These are phyloP conservation scores for Kryptolebias marmoratus DNA, from an alignment of 2,113 vertebrate species.

Conservation along the genomic window DNA sequence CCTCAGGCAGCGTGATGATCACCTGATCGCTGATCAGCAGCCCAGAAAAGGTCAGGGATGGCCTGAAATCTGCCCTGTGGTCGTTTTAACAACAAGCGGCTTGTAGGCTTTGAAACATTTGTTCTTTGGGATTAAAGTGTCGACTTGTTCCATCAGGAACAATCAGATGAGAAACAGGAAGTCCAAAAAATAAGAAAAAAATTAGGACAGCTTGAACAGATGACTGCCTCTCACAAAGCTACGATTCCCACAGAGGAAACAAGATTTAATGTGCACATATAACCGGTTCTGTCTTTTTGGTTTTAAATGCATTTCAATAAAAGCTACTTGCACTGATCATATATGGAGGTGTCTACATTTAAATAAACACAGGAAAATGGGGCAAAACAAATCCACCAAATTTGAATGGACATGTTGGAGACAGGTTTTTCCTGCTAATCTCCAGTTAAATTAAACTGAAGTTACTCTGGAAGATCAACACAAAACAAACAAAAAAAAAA, in stretches of 20 bases:
- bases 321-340: not conserved
- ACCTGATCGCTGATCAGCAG: constrained; percentile 20
- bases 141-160: not conserved
- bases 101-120: constrained; percentile 1
- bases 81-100: not conserved
- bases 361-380: not conserved
- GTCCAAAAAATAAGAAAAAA: constrained; percentile 10
- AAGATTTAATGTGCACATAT: not conserved
- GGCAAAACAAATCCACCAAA: not conserved
- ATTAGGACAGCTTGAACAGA: constrained; percentile 13
- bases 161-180: not conserved
- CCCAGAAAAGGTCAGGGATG: not conserved
- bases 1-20: not conserved
- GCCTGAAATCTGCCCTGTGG: not conserved
- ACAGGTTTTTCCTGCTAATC: not conserved
- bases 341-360: not conserved
- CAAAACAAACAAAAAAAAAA: no score
- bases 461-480: no score
- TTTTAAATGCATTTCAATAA: no score
- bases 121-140: not conserved
- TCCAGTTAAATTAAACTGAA: no score
- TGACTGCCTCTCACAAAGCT: constrained; percentile 8
- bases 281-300: not conserved
- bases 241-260: not conserved
- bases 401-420: not conserved